Conservation (phyloP, 2,113 vertebrate genomes). For the Saccopteryx leptura region DNA sequence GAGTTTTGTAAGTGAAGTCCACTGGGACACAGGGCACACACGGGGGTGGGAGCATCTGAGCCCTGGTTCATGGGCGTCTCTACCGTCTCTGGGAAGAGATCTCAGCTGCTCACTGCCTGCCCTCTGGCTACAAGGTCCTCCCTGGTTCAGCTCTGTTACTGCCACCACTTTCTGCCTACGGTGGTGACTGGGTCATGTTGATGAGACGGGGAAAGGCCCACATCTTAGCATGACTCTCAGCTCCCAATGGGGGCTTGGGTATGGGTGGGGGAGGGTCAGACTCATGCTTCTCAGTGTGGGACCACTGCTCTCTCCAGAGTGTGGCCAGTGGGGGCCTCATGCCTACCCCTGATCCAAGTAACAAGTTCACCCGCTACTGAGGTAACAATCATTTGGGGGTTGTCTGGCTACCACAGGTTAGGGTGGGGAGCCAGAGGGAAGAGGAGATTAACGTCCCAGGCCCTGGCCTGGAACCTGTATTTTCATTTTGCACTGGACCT, state of each 20-base stretch:
- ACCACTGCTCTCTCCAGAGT: too few species aligned
- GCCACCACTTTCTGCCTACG: not conserved
- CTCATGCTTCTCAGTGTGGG: too few species aligned
- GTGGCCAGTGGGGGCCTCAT: fast-evolving
- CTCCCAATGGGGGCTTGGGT: not conserved
- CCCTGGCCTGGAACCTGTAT: not conserved
- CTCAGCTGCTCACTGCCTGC: not conserved
- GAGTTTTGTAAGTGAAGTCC: not conserved
- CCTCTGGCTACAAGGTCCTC: not conserved
- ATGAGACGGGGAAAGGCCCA: too few species aligned
- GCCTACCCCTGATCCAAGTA: not conserved
- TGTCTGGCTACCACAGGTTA: too few species aligned
- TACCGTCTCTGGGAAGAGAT: too few species aligned
- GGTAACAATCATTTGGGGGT: not conserved
- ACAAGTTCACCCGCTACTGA: not conserved
- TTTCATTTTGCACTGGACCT: not conserved
- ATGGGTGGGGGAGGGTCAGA: not conserved
- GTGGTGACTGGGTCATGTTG: not conserved
- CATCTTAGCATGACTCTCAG: not conserved
- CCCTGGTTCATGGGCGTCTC: fast-evolving
- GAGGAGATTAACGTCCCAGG: too few species aligned
- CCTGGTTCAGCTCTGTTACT: slow-evolving; percentile 46
- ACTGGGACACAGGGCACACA: fast-evolving
- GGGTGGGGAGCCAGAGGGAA: not conserved
- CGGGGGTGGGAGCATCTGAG: too few species aligned